phyloP scores from a whole-genome alignment of 2,797 vertebrate genomes.

The Sebastes taczanowskii region DNA sequence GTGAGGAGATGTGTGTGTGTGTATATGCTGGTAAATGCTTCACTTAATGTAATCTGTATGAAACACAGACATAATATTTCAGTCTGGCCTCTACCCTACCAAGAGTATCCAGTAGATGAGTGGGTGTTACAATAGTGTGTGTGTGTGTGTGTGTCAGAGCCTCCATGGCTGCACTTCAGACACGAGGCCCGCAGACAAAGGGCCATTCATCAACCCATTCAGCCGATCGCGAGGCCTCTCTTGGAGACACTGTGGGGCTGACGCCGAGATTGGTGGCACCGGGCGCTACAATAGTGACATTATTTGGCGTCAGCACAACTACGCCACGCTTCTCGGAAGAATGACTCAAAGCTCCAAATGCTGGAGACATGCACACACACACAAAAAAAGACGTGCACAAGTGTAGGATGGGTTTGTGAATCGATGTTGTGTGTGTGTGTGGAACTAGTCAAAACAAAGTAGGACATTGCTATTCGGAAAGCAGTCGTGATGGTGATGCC shows the following conservation, averaged over 20 bases:
- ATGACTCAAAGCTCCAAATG: conserved; percentile 24
- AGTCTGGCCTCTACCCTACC: conserved; percentile 29
- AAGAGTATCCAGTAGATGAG: conserved; percentile 24
- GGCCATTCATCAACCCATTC: conserved; percentile 62
- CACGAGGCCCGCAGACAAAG: conserved; percentile 70
- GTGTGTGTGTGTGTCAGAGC: conserved; percentile 13
- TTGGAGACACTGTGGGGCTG: conserved; percentile 67
- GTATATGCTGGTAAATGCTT: conserved; percentile 28
- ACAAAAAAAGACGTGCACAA: neutral
- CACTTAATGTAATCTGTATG: conserved; percentile 41
- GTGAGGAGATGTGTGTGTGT: neutral
- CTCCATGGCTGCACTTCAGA: conserved; percentile 68
- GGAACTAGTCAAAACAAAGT: neutral
- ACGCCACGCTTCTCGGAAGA: conserved; percentile 15
- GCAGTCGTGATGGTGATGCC: neutral
- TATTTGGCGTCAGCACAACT: conserved; percentile 59
- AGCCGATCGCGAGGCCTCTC: conserved; percentile 36
- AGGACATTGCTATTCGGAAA: neutral
- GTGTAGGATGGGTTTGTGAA: neutral
- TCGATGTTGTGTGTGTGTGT: neutral
- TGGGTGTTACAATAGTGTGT: conserved; percentile 15
- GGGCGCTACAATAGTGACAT: conserved; percentile 66
- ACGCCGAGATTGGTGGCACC: conserved; percentile 54
- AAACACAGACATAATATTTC: conserved; percentile 31
- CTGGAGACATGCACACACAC: conserved; percentile 22